phyloP scores from a whole-genome alignment of 2,113 vertebrate species.

The Butorides virescens region DNA sequence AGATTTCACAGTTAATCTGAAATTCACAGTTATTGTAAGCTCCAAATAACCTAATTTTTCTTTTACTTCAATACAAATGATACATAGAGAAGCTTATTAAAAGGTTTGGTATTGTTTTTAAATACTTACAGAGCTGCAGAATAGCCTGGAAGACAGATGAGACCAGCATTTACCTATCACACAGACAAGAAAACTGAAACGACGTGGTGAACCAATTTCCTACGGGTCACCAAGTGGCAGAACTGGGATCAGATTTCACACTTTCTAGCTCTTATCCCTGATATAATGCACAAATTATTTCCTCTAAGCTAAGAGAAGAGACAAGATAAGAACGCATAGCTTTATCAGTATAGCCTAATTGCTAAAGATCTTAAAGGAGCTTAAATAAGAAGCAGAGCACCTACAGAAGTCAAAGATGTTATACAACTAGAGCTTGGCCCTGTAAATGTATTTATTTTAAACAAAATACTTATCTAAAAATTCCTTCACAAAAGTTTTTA shows the following conservation, averaged over 20 bases:
- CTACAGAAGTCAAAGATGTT: neutral
- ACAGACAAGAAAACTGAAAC: neutral
- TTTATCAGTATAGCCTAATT: conserved; percentile 33
- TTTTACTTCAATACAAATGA: neutral
- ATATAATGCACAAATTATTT: conserved; percentile 40
- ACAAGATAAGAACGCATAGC: conserved; percentile 9
- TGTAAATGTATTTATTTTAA: neutral
- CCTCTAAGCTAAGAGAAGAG: conserved; percentile 24
- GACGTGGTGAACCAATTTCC: conserved; percentile 2
- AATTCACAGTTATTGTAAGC: neutral
- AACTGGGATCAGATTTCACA: conserved; percentile 26
- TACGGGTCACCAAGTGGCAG: neutral
- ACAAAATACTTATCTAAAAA: conserved; percentile 1
- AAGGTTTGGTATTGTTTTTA: neutral
- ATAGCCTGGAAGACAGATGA: neutral
- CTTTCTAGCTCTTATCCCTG: neutral
- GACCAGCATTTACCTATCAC: neutral
- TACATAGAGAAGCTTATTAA: neutral
- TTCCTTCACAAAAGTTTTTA: neutral
- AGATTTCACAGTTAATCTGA: conserved; percentile 41
- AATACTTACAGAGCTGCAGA: neutral
- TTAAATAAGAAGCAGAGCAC: neutral
- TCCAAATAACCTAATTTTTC: conserved; percentile 17
- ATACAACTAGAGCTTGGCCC: neutral
- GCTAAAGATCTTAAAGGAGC: neutral